A percentile compares a stretch with the other conserved stretches of the same genome.
phyloP scores from a whole-genome alignment of 2,797 vertebrate species.

The Botia kubotai region DNA sequence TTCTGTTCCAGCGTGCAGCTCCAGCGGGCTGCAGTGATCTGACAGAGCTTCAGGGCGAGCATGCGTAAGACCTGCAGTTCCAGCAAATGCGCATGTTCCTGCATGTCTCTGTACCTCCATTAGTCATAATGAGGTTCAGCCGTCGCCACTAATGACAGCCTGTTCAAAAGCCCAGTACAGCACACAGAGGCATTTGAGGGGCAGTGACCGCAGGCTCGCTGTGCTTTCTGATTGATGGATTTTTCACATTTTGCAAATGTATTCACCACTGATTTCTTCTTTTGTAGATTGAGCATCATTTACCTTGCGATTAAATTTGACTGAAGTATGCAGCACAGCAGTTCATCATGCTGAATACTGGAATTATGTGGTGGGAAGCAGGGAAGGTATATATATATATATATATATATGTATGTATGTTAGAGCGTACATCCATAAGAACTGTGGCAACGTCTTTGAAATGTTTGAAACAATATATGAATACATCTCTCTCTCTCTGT shows the following conservation, averaged over 20 bases:
- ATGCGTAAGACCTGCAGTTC: slow-evolving; percentile 10
- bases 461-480: too few species aligned
- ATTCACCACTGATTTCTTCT: background rate
- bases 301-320: background rate
- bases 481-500: too few species aligned
- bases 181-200: slow-evolving; percentile 10
- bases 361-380: too few species aligned
- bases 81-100: slow-evolving; percentile 5
- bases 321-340: background rate
- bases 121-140: slow-evolving; percentile 47
- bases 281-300: slow-evolving; percentile 9
- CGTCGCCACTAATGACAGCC: slow-evolving; percentile 28
- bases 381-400: too few species aligned
- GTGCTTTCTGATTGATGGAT: slow-evolving; percentile 19
- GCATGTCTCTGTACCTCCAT: slow-evolving; percentile 31
- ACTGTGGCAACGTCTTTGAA: too few species aligned
- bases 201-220: background rate
- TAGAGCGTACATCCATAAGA: too few species aligned
- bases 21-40: slow-evolving; percentile 18
- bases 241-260: slow-evolving; percentile 3
- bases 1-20: background rate
- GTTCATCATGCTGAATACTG: background rate
- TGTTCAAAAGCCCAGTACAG: background rate
- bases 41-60: slow-evolving; percentile 1
- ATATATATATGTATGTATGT: too few species aligned